These are phyloP conservation scores for Murina feae DNA, from an alignment of 2,113 vertebrate genomes.

Conservation along the genomic window DNA sequence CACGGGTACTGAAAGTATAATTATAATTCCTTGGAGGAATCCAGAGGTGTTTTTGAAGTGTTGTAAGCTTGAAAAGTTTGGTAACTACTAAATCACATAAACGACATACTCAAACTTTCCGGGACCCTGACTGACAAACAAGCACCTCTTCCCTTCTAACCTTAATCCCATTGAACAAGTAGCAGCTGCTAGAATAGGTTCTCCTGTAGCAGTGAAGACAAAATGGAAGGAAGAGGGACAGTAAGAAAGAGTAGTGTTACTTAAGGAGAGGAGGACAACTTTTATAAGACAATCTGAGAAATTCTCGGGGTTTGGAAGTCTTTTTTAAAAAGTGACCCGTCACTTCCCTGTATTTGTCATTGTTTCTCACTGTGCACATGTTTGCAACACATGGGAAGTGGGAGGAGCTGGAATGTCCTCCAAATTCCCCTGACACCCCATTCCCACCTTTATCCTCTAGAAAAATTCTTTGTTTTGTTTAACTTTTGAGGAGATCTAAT, in stretches of 20 bases:
- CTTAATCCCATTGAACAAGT: background rate
- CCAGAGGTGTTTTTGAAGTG: background rate
- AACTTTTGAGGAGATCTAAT: conserved; percentile 33
- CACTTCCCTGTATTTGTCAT: conserved; percentile 5
- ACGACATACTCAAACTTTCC: background rate
- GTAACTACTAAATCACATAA: background rate
- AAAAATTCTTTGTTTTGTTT: conserved; percentile 50
- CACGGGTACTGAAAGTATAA: background rate
- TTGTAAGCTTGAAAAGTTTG: background rate
- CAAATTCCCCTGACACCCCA: conserved; percentile 29
- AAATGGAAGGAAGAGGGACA: background rate
- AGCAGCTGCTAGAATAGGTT: background rate
- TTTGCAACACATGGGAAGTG: conserved; percentile 46
- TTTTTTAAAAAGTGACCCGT: background rate
- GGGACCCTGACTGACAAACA: background rate
- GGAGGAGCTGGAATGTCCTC: conserved; percentile 61
- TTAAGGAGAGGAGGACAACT: background rate
- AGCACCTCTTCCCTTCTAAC: background rate
- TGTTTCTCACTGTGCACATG: conserved; percentile 26
- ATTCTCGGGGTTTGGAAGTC: background rate
- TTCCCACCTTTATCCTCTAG: conserved; percentile 45
- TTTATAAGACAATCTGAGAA: background rate
- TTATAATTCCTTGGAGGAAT: conserved; percentile 12
- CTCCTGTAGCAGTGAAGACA: background rate
- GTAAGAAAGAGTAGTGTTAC: background rate